Evolutionary conservation across 2,797 vertebrate genomes (phyloP), one percentile per base, ranked within the genome.

Genomic region (Sebastolobus altivelis): DNA sequence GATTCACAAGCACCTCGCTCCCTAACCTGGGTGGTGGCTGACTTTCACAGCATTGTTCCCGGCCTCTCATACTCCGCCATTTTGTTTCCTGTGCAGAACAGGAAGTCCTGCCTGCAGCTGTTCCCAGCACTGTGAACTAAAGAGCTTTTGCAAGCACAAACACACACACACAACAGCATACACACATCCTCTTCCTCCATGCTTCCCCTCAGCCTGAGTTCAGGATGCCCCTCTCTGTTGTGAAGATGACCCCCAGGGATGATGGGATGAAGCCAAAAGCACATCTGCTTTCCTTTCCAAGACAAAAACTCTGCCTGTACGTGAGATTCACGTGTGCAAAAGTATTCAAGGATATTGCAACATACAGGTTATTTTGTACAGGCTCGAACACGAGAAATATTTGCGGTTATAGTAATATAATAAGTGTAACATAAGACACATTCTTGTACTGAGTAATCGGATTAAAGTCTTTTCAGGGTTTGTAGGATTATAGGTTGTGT

Each of bases 11-110:
- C 80, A 18, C 77, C 80, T 88, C 65, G 49, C 90, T 84, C 87
- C 61, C 84, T 93, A 90, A 94, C 92, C 93, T 94, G 94, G 94
- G 94, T 89, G 94, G 92, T 85, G 92, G 89, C 94, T 76, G 89
- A 92, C 84, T 95, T 95, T 95, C 94, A 95, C 94, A 95, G 92
- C 88, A 95, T 95, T 95, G 94, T 95, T 95, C 84, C 92, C 83
- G 74, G 76, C 83, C 88, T 92, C 68, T 87, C 83, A 72, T 85
- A 70, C 69, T 68, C 85, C 56, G 72, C 93, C 93, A 94, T 95
- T 86, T 94, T 94, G 92, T 92, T 95, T 95, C 94, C 93, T 92
- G 82, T 89, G 70, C 87, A 87, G 83, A 73, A 88, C 86, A 94
- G 94, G 94, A 95, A 95, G 92, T 94, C 90, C 93, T 91, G 92